phyloP scores from a whole-genome alignment of 2,797 vertebrate genomes.

The Lithobates sylvaticus region DNA sequence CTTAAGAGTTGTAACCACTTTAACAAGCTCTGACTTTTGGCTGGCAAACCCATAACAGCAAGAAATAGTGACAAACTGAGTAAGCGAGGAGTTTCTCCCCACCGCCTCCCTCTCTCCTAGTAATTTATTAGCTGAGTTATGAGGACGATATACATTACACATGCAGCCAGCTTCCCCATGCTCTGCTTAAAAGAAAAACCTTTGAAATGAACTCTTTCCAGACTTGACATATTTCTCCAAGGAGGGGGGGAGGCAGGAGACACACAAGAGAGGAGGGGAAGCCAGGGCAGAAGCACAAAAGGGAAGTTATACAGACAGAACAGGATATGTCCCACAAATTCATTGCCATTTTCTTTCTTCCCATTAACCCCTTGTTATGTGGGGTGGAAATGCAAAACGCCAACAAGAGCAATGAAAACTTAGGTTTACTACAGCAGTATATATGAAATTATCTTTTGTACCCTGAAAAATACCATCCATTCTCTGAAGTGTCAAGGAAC shows the following conservation, averaged over 20 bases:
- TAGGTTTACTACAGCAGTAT: too few relatives aligned
- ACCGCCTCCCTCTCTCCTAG: constrained; percentile 15
- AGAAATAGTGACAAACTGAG: constrained; percentile 44
- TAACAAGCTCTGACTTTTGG: constrained; percentile 51
- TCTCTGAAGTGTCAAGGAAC: neutral
- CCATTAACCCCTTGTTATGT: neutral
- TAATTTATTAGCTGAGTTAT: constrained; percentile 60
- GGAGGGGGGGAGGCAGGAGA: constrained; percentile 4
- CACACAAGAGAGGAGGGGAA: constrained; percentile 1
- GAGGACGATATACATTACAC: constrained; percentile 59
- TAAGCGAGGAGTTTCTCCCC: constrained; percentile 18
- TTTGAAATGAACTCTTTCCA: constrained; percentile 58
- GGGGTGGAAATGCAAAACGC: too few relatives aligned
- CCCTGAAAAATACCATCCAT: constrained; percentile 5
- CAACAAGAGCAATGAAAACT: too few relatives aligned
- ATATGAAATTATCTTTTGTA: too few relatives aligned
- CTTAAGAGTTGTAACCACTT: constrained; percentile 55
- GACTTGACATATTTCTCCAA: constrained; percentile 55
- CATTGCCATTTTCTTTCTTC: neutral
- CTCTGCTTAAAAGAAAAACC: constrained; percentile 49
- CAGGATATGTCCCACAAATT: constrained; percentile 57
- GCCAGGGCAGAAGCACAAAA: constrained; percentile 45
- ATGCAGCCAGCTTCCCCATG: constrained; percentile 54
- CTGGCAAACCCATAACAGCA: constrained; percentile 39
- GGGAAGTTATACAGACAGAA: constrained; percentile 58